These are phyloP conservation scores for Drosophila repleta DNA, from an alignment of 1,140 invertebrate genomes.

Conservation along the genomic window DNA sequence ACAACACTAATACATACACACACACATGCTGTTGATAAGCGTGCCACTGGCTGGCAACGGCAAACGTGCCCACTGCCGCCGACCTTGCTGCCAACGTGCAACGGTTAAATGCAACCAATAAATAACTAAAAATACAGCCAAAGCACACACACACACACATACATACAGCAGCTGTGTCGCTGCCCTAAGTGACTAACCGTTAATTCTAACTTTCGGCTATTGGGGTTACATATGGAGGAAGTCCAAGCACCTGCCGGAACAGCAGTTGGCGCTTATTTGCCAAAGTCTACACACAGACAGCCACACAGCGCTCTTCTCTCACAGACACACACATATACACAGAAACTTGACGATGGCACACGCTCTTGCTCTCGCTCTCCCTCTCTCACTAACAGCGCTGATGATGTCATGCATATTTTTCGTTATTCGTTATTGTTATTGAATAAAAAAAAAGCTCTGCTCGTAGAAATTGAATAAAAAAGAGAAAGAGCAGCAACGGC, in stretches of 20 bases:
- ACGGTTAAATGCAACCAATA: constrained; percentile 30
- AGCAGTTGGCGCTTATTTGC: constrained; percentile 35
- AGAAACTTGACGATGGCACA: constrained; percentile 7
- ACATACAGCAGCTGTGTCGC: neutral
- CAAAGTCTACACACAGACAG: constrained; percentile 12
- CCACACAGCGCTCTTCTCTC: constrained; percentile 15
- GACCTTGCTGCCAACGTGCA: constrained; percentile 41
- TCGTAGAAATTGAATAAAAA: constrained; percentile 52
- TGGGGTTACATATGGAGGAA: constrained; percentile 17
- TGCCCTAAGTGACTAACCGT: constrained; percentile 38
- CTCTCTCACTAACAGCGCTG: constrained; percentile 35
- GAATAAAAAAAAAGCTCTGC: constrained; percentile 71
- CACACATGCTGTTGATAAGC: constrained; percentile 32
- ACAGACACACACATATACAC: constrained; percentile 22
- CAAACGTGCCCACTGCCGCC: constrained; percentile 39
- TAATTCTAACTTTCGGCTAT: constrained; percentile 17
- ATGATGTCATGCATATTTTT: constrained; percentile 82
- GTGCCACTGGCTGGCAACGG: constrained; percentile 28
- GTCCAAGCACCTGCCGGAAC: constrained; percentile 44
- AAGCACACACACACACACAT: neutral
- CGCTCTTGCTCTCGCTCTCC: constrained; percentile 36
- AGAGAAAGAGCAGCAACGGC: constrained; percentile 40
- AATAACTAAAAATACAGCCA: neutral
- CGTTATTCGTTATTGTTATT: constrained; percentile 63
- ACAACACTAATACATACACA: constrained; percentile 5